Evolutionary conservation across 2,113 vertebrate genomes (phyloP).

Genomic region (Synchiropus splendidus): DNA sequence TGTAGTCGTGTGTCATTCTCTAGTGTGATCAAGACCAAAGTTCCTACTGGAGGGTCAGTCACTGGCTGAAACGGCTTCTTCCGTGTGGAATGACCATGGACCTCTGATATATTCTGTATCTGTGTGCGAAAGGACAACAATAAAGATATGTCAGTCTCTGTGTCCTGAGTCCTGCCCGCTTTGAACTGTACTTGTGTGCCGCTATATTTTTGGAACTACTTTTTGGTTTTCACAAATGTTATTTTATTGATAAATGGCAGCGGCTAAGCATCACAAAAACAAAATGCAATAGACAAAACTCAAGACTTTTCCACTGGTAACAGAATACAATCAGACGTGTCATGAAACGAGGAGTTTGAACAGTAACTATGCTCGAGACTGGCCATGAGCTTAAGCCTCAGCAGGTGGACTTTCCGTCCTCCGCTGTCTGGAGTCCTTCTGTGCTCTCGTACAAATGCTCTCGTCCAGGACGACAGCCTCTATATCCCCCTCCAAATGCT

Average conservation of each 20-base stretch:
- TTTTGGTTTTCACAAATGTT: too few relatives aligned
- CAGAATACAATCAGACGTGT: background rate
- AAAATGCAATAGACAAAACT: conserved; percentile 1
- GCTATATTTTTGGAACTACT: background rate
- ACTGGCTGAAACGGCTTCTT: conserved; percentile 35
- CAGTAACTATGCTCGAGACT: too few relatives aligned
- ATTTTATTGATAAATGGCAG: too few relatives aligned
- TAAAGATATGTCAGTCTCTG: conserved; percentile 61
- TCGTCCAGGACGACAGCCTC: conserved; percentile 29
- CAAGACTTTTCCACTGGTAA: background rate
- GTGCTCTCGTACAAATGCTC: background rate
- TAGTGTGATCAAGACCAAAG: conserved; percentile 53
- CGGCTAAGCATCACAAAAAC: too few relatives aligned
- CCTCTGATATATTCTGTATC: conserved; percentile 46
- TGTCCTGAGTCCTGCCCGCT: background rate
- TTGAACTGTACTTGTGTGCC: background rate
- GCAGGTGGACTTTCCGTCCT: background rate
- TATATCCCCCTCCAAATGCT: background rate
- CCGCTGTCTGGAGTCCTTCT: conserved; percentile 1
- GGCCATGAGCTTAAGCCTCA: too few relatives aligned
- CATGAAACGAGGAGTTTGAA: background rate
- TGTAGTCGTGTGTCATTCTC: conserved; percentile 40
- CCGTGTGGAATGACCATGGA: conserved; percentile 29
- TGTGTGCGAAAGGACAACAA: conserved; percentile 71
- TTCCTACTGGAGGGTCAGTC: conserved; percentile 52